Evolutionary conservation across 2,113 vertebrate species (phyloP).

Genomic region (Peromyscus leucopus): DNA sequence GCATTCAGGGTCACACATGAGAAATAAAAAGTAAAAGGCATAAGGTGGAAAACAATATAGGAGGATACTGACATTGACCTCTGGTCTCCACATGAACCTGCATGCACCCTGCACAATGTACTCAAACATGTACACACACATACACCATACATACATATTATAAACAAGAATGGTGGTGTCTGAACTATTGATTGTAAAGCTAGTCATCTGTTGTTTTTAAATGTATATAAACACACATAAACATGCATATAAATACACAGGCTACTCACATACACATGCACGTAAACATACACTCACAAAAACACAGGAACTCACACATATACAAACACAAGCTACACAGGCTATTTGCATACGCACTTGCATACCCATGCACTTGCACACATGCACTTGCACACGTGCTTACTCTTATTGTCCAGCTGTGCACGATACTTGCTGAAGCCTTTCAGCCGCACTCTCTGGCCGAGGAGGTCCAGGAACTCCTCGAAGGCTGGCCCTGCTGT

Average conservation of each 20-base stretch:
- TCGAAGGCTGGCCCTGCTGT: slow-evolving; percentile 95
- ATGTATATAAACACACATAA: neutral
- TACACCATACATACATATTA: neutral
- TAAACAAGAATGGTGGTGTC: neutral
- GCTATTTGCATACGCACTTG: neutral
- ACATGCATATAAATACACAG: neutral
- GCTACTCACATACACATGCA: neutral
- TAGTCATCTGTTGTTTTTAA: neutral
- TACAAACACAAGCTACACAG: neutral
- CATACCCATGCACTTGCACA: neutral
- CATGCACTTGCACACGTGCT: slow-evolving; percentile 77
- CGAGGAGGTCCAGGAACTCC: slow-evolving; percentile 98
- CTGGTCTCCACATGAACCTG: neutral
- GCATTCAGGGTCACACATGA: neutral
- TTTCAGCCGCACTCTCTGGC: slow-evolving; percentile 96
- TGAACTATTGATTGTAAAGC: neutral
- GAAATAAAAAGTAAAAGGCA: neutral
- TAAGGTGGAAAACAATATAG: neutral
- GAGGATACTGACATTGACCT: neutral
- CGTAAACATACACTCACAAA: neutral
- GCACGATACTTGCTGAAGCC: slow-evolving; percentile 98
- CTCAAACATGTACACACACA: neutral
- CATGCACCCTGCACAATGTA: neutral
- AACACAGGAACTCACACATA: neutral
- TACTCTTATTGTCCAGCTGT: slow-evolving; percentile 99